Percentiles rank a stretch among this genome's conserved stretches.
Evolutionary conservation across 2,113 vertebrate genomes (phyloP).

Genomic region (Paramormyrops kingsleyae): DNA sequence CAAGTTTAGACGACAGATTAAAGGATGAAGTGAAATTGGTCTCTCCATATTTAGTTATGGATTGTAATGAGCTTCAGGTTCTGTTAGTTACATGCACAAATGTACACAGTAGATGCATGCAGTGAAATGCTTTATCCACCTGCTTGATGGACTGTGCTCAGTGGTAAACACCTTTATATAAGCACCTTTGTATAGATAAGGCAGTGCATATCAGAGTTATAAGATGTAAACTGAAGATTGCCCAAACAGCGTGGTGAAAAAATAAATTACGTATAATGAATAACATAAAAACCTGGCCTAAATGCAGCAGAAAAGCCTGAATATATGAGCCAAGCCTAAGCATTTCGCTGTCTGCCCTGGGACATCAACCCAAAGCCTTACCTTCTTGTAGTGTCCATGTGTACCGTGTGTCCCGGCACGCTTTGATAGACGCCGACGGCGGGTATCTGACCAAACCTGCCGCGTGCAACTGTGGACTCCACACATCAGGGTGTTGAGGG

Average conservation of each 20-base stretch:
- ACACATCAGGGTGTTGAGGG: background rate
- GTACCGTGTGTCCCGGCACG: background rate
- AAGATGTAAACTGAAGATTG: background rate
- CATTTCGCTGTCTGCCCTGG: background rate
- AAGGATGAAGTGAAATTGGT: background rate
- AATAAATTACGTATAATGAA: background rate
- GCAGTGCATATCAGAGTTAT: background rate
- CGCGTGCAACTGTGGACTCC: background rate
- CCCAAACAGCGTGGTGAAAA: background rate
- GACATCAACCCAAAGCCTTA: background rate
- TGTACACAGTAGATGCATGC: background rate
- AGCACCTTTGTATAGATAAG: background rate
- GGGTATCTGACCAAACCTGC: background rate
- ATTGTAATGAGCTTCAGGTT: slow-evolving; percentile 19
- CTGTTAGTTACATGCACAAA: background rate
- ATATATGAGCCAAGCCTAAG: background rate
- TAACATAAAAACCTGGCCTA: background rate
- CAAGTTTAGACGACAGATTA: background rate
- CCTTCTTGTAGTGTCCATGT: background rate
- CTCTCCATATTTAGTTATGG: slow-evolving; percentile 26
- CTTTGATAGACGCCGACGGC: background rate
- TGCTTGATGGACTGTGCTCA: background rate
- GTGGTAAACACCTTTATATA: background rate
- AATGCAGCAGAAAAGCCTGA: background rate
- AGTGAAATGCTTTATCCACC: background rate